Evolutionary conservation across 1,140 invertebrate genomes (phyloP), one percentile per base, ranked within the genome.

Genomic region (Neocloeon triangulifer): DNA sequence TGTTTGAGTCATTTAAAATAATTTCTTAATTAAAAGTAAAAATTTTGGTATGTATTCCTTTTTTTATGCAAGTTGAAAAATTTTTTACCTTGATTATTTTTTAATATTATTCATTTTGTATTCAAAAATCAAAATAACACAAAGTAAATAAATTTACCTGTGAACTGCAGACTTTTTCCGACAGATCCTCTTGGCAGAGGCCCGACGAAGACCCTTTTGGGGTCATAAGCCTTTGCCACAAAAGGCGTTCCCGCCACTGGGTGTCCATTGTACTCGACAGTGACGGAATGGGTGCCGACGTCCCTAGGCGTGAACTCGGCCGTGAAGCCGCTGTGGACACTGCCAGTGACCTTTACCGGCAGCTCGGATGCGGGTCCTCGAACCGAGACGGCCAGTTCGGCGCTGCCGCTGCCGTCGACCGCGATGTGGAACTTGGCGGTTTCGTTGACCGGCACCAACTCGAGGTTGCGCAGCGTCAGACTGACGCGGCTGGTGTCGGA

Each of bases 241-340:
- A 91, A 92, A 16, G 89, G 89, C 33, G 85, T 89, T 13, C 82
- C 85, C 52, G 80, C 69, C 10, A 91, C 75, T 5, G 78, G 72
- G 42, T 80, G 73, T 13, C 79, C 82, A 52, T 88, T 89, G 50
- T 92, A 89, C 48, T 86, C 81, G 20, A 88, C 76, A 34, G 71
- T 74, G 23, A 96, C 72, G 23, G 73, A 72, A 51, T 96, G 84
- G 1, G 79, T 73, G 32, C 88, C 88, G 22, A 95, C 86, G 51
- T 77, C 71, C 34, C 64, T 65, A 15, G 89, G 84, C 21, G 77
- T 82, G 47, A 92, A 95, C 50, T 91, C 84, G 14, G 81, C 82
- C 0, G 76, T 77, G 39, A 88, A 80, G 10, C 80, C 80, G 39
- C 68, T 68, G 46, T 79, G 70, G 26, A 81, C 70, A 48, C 82